A percentile compares a stretch with the other conserved stretches of the same genome.
Conservation (phyloP, 2,113 vertebrate species). For the Aleadryas rufinucha region DNA sequence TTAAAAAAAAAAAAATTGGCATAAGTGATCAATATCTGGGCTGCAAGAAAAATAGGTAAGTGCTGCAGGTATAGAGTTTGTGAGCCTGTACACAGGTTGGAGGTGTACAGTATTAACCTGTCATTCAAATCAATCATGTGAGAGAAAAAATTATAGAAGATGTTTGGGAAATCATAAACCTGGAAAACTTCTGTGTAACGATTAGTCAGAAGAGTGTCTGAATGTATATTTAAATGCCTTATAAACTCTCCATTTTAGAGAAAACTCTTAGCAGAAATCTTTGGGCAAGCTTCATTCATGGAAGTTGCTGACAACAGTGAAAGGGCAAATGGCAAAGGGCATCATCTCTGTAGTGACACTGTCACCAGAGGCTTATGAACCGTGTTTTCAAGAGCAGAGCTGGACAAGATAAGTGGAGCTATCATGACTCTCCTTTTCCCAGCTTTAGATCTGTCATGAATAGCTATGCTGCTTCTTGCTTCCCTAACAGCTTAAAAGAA, state of each 20-base stretch:
- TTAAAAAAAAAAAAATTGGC: too few relatives aligned
- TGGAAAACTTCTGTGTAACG: accelerated
- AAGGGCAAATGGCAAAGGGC: not conserved
- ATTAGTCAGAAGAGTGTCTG: not conserved
- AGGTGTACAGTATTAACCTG: not conserved
- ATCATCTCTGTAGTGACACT: not conserved
- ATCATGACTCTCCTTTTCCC: not conserved
- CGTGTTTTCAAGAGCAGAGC: not conserved
- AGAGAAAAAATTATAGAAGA: not conserved
- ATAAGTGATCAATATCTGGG: not conserved
- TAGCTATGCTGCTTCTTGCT: not conserved
- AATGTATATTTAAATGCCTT: not conserved
- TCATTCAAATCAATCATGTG: not conserved
- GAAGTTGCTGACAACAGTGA: not conserved
- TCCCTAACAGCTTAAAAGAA: not conserved
- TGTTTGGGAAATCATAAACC: not conserved
- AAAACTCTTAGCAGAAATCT: not conserved
- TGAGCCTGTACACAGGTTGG: not conserved
- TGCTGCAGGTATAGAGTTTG: not conserved
- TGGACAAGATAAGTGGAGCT: not conserved
- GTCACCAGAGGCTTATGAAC: not conserved
- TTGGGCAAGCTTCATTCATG: not conserved
- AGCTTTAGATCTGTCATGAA: not conserved
- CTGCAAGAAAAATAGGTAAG: not conserved
- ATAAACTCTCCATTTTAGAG: not conserved